Base-by-base conservation (phyloP, 2,113 vertebrate species). In the Pterocles orientalis region DNA sequence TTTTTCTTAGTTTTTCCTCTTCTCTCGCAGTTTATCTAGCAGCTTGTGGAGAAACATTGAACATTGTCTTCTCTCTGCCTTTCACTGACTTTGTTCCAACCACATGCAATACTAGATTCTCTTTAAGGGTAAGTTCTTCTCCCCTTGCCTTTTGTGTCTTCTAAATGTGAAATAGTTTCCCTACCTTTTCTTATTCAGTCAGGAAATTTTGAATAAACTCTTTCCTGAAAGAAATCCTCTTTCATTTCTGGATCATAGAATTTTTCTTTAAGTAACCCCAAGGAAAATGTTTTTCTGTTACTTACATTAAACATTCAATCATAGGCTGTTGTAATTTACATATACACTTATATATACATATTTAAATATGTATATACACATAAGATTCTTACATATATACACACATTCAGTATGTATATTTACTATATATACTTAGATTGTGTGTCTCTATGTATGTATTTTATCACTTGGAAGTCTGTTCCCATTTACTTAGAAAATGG, bases 1-100 rank as follows among this genome's bases (percentile, higher is more conserved):
- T 12, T 56, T 54, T 94, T 50, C 12, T 64, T 92, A 61, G 64
- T 31, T 82, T 96, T 93, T 84, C 48, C 41, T 95, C 45, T 95
- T 95, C 50, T 81, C 43, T 96, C 92, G 8, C 95, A 99, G 99
- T 99, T 90, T 99, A 99, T 98, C 98, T 99, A 66, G 99, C 99
- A 96, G 99, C 99, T 89, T 99, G 99, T 90, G 99, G 99, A 62
- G 99, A 99, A 98, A 99, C 99, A 17, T 91, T 99, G 95, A 99
- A 98, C 96, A 99, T 99, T 95, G 98, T 99, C 97, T 99, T 99
- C 97, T 99, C 98, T 91, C 97, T 99, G 96, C 99, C 99, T 95
- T 99, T 99, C 98, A 98, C 98, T 88, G 99, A 99, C 94, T 99
- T 99, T 97, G 98, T 99, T 98, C 99, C 99, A 69, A 98, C 97